Evolutionary conservation across 53 echinoderm and acorn worm genomes (phyloP), one percentile per base, ranked within the genome.

Genomic region (Temnopleurus reevesii): DNA sequence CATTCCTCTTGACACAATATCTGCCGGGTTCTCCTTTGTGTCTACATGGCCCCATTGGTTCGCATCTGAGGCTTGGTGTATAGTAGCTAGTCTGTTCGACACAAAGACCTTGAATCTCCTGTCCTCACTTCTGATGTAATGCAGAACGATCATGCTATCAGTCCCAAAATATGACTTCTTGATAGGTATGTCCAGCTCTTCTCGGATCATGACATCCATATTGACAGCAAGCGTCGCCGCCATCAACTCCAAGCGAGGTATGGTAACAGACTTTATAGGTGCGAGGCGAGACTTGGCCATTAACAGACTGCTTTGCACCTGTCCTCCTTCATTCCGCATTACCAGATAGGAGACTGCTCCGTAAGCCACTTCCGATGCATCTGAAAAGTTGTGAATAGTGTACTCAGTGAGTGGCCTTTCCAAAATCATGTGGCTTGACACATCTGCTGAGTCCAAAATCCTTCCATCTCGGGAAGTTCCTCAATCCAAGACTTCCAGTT

Each of bases 321-420:
- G 59, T 12, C 89, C 92, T 36, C 47, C 71, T 41, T 33, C 59
- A 38, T 89, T 64, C 33, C 23, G 65, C 49, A 66, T 25, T 35
- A 89, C 82, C 24, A 76, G 66, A 59, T 92, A 92, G 27, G 90
- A 90, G 15, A 59, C 91, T 23, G 83, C 61, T 5, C 93, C 93
- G 61, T 90, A 92, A 13, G 90, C 86, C 6, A 84, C 77, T 13
- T 92, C 89, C 8, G 90, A 90, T 77, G 95, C 92, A 86, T 92
- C 95, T 34, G 91, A 80, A 38, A 93, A 95, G 44, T 93, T 91
- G 46, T 95, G 95, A 13, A 91, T 51, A 45, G 90, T 44, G 46
- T 55, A 90, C 43, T 90, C 76, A 35, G 51, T 65, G n/a, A 35
- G 51, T 65, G n/a, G 85, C 89, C 43, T 35, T 55, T 31, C 89